Conservation (phyloP, 2,888 invertebrate species). For the Muscina levida region DNA sequence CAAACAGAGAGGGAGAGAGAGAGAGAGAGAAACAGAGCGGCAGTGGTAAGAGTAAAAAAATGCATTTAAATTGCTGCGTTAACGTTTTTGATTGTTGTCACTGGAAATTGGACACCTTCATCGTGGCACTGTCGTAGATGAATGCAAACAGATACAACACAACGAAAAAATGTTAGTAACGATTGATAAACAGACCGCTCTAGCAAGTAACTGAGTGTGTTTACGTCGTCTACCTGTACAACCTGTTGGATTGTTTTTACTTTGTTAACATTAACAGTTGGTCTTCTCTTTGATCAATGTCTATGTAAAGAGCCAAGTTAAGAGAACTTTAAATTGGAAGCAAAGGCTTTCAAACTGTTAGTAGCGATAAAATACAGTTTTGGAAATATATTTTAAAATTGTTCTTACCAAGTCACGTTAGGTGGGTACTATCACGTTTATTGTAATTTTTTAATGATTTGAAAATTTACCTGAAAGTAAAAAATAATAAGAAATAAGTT, state of each 20-base stretch:
- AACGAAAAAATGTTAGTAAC: too few species aligned
- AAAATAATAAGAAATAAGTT: slow-evolving; percentile 2
- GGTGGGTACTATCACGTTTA: neutral
- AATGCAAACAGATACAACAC: neutral
- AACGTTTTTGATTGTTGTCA: too few species aligned
- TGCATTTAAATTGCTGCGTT: too few species aligned
- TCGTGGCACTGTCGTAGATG: too few species aligned
- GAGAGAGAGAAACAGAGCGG: neutral
- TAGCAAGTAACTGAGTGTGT: neutral
- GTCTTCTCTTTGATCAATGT: neutral
- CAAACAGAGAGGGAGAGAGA: neutral
- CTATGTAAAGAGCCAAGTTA: too few species aligned
- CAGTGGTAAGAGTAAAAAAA: too few species aligned
- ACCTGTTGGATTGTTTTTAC: slow-evolving; percentile 20
- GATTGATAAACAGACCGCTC: too few species aligned
- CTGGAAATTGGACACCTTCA: too few species aligned
- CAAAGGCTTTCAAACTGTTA: slow-evolving; percentile 23
- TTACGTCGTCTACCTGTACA: neutral
- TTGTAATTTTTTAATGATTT: neutral
- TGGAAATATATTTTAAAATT: slow-evolving; percentile 15
- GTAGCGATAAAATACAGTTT: neutral
- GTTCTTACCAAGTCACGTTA: slow-evolving; percentile 62
- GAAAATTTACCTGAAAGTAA: slow-evolving; percentile 53
- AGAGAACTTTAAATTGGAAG: neutral
- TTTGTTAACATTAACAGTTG: neutral